Evolutionary conservation across 2,113 vertebrate species (phyloP), one percentile per base, ranked within the genome.

Genomic region (Catharus minimus): DNA sequence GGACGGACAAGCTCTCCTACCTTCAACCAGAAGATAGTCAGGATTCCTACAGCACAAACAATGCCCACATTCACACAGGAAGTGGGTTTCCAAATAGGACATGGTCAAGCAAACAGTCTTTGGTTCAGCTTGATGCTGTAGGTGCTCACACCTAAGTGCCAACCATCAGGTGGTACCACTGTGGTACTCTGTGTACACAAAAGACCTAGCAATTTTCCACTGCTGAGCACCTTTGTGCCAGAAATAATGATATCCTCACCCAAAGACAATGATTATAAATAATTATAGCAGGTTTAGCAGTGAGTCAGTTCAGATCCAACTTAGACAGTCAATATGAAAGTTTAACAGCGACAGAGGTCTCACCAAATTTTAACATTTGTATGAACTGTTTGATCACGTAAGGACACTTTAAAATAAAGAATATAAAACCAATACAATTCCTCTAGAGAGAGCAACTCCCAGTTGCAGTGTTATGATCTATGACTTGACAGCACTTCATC

Each of bases 401-500:
- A 65, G 22, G 46, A 55, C 1, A 5, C 23, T 84, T 92, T 72
- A 52, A 94, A 91, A 86, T 53, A 83, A 86, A 65, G 33, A 17
- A 88, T 46, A 22, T 44, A 81, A 92, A 94, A 89, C 21, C 41
- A 85, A 74, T 30, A 46, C 66, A 58, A 57, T 69, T 82, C 75
- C 71, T 88, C 90, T 49, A 56, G 27, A 68, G 23, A 82, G 23
- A 94, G 74, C 23, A 41, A 82, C 83, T 96, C 86, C 90, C 39
- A 65, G 22, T 64, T 92, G 86, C 95, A 78, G 11, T 90, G 95
- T 96, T 96, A 95, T 95, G 92, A 97, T 95, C 82, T 15, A 12
- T 79, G 49, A 94, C 89, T 95, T 97, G 96, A 97, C 95, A 97
- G 94, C 92, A 83, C 90, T 95, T 96, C 82, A 94, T 96, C 94